These are phyloP conservation scores for Seira musarum DNA, from an alignment of 2,888 invertebrate genomes.

Conservation along the genomic window DNA sequence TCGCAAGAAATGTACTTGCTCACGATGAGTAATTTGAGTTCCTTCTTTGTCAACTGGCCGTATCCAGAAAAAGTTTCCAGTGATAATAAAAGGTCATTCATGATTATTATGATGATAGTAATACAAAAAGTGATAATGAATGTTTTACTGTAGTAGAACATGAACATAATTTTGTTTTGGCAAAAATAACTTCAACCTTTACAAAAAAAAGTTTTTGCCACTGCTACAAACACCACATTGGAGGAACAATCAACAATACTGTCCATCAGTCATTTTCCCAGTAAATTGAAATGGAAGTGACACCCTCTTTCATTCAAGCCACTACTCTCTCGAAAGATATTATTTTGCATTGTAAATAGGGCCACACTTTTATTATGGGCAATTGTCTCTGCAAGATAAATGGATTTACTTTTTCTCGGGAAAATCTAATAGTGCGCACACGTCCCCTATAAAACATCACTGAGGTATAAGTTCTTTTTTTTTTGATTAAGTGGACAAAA, in stretches of 20 bases:
- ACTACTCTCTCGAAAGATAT: neutral
- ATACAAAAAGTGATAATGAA: neutral
- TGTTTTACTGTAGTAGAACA: neutral
- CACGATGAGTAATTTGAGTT: neutral
- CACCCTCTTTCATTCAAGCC: neutral
- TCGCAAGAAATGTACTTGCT: neutral
- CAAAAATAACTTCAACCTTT: neutral
- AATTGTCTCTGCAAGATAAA: slow-evolving; percentile 7
- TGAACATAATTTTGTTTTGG: neutral
- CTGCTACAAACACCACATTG: neutral
- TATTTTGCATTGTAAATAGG: slow-evolving; percentile 1
- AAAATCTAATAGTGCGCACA: slow-evolving; percentile 6
- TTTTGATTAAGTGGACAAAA: slow-evolving; percentile 3
- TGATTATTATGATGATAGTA: too few relatives aligned
- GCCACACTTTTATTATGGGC: neutral
- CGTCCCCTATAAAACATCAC: neutral
- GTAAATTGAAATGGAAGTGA: neutral
- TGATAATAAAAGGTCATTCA: too few relatives aligned
- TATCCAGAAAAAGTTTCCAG: neutral
- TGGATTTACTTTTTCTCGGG: slow-evolving; percentile 7
- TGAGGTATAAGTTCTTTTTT: neutral
- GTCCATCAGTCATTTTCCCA: neutral
- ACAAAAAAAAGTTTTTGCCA: neutral
- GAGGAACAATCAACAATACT: neutral
- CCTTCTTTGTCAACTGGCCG: neutral